These are phyloP conservation scores for Sphyrna mokarran DNA, from an alignment of 2,113 vertebrate genomes.

Conservation along the genomic window DNA sequence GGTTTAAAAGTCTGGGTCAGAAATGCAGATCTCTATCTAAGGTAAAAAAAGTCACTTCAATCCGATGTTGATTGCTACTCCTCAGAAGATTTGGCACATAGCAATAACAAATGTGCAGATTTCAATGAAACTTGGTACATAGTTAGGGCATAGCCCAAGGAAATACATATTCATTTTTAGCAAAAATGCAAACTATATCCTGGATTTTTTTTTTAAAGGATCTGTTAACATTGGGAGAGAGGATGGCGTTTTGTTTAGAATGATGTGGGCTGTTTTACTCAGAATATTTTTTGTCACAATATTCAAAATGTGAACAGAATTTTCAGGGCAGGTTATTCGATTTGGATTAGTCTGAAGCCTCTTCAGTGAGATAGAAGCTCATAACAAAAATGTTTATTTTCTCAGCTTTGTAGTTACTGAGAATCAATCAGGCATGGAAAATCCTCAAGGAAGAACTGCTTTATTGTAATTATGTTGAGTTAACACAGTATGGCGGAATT, in stretches of 20 bases:
- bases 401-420: neutral
- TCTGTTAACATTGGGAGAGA: neutral
- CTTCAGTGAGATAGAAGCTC: neutral
- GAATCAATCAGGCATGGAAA: neutral
- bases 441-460: neutral
- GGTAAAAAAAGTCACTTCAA: too few species aligned
- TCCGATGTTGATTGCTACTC: too few species aligned
- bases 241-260: neutral
- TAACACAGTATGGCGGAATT: neutral
- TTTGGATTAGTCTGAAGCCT: neutral
- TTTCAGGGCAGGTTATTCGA: neutral
- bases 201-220: neutral
- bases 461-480: neutral
- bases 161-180: neutral
- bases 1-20: too few species aligned
- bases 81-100: too few species aligned
- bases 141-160: neutral
- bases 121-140: neutral
- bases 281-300: neutral
- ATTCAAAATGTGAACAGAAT: neutral
- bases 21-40: too few species aligned
- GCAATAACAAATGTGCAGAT: neutral
- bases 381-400: neutral
- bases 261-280: neutral
- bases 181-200: neutral